Evolutionary conservation across 2,888 invertebrate species (phyloP), one percentile per base, ranked within the genome.

Genomic region (Ernsta delagoae): DNA sequence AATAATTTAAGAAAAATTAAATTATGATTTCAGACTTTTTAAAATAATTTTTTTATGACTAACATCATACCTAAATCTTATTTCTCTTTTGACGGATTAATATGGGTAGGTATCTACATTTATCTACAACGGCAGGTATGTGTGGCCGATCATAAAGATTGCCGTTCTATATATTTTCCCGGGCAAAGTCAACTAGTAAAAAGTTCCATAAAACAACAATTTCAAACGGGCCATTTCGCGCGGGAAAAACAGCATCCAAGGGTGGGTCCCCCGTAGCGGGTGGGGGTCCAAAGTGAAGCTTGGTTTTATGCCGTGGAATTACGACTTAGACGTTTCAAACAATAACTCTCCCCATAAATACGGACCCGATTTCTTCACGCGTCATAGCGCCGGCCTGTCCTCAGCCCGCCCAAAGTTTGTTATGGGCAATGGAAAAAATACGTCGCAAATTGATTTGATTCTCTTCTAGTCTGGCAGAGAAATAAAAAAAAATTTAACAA

Each of bases 271-370:
- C 74, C 73, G 75, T 73, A 75, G 74, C 75, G 78, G 80, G 82
- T 81, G 83, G 86, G 67, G 69, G 63, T 81, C 87, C 83, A 84
- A 87, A 89, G 87, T 85, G 90, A 89, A 90, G 89, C 87, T 88
- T 87, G 86, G 86, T 78, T 93, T 93, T 92, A 93, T 92, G 90
- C 84, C 83, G 83, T 86, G 86, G 92, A 92, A 91, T 93, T 92
- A 93, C 92, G 93, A 93, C 93, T 91, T 92, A 92, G 93, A 93
- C 93, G 92, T 93, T 93, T 93, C 93, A 93, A 93, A 93, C 93
- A 93, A 93, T 93, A 93, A 93, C 92, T 90, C 84, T 82, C 81
- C 81, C 86, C 87, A 90, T 93, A 93, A 93, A 93, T 92, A 90
- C 87, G 87, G 83, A 80, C 78, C 87, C 90, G 91, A 92, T 92